Percentiles rank a stretch among this genome's conserved stretches.
Conservation (phyloP, 1,140 invertebrate genomes). For the Archegozetes longisetosus region DNA sequence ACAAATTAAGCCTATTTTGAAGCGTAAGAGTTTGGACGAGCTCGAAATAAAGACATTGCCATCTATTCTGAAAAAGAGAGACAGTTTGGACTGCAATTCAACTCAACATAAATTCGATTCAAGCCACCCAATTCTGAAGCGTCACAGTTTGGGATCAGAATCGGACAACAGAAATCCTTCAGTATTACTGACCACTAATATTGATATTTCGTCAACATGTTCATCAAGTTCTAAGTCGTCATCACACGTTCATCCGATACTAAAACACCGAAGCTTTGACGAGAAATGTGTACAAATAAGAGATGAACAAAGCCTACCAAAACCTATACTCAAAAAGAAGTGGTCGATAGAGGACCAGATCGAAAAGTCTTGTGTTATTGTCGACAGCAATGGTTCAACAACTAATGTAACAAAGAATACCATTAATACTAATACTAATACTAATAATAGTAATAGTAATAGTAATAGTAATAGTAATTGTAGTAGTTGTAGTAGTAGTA, state of each 20-base stretch:
- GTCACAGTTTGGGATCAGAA: background rate
- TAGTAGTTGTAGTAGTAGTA: background rate
- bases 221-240: background rate
- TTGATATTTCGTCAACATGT: background rate
- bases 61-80: conserved; percentile 10
- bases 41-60: background rate
- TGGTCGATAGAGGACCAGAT: background rate
- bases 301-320: background rate
- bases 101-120: too few species aligned
- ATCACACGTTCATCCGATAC: background rate
- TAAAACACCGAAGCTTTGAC: background rate
- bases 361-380: background rate
- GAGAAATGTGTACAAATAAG: background rate
- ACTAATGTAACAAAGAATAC: too few species aligned
- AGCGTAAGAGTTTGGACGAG: background rate
- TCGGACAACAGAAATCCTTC: background rate
- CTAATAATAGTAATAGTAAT: background rate
- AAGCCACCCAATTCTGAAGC: background rate
- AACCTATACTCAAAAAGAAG: background rate
- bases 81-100: conserved; percentile 7
- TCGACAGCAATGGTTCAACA: too few species aligned
- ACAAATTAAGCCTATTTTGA: conserved; percentile 11
- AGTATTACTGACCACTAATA: background rate
- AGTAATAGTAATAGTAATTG: background rate
- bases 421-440: background rate